Evolutionary conservation across 2,888 invertebrate genomes (phyloP), one percentile per base, ranked within the genome.

Genomic region (Tuta absoluta): DNA sequence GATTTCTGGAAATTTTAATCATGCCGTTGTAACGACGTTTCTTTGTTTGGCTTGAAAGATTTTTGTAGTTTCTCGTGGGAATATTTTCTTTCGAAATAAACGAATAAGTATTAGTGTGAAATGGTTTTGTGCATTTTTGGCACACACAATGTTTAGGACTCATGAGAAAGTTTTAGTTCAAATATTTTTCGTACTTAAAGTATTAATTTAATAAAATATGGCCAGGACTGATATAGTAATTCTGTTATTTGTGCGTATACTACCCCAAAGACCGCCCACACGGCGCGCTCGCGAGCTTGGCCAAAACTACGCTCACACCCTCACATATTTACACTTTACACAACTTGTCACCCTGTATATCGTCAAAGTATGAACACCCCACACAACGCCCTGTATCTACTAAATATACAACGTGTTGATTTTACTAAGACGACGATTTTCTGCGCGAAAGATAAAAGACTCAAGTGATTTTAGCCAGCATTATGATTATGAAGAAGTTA

Each of bases 271-370:
- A 71, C 82, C 86, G 79, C 86, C 85, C 89, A 84, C 86, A 79
- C 78, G 56, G 75, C 77, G 76, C 77, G 76, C 80, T 80, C 84
- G 85, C 86, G 86, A 83, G 76, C 82, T 82, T 77, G 78, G 75
- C 83, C 82, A 81, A 86, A 86, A 88, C 88, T 88, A 89, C 84
- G 81, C 87, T 79, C 89, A 81, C 86, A 86, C 87, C 75, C 78
- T 76, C 71, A 82, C 78, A 82, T 84, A 87, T 86, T 86, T 85
- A 84, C 80, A 80, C 78, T 80, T 84, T 82, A 78, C 81, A 75
- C 69, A 82, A 86, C 81, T 85, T 86, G 86, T 84, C 82, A 69
- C 66, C 67, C 66, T 69, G 72, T 69, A 53, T 37, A 49, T 14
- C 48, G 51, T 19, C 61, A 38, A 49, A 14, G 24, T 56, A 33